Evolutionary conservation across 2,113 vertebrate genomes (phyloP).

Genomic region (Seriola quinqueradiata): DNA sequence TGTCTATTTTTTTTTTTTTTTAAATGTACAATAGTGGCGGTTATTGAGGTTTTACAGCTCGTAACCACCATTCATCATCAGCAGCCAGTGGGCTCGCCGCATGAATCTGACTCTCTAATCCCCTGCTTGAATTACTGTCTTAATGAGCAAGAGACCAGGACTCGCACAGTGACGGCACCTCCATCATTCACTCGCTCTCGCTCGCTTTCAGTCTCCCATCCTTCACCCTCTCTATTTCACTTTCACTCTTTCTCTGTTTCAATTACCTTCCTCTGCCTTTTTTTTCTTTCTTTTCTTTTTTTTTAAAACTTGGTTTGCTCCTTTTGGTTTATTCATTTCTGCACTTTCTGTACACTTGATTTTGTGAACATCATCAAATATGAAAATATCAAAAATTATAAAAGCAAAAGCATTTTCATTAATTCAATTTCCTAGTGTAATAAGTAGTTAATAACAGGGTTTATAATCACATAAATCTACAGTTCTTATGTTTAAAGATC

Average conservation of each 20-base stretch:
- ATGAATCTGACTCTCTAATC: conserved; percentile 63
- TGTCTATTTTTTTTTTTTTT: conserved; percentile 16
- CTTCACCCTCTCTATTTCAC: conserved; percentile 58
- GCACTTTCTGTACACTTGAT: neutral
- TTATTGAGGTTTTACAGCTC: conserved; percentile 52
- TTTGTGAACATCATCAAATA: neutral
- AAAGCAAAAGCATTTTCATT: neutral
- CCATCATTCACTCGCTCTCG: conserved; percentile 66
- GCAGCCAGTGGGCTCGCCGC: conserved; percentile 51
- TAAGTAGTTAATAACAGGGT: neutral
- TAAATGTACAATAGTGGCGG: neutral
- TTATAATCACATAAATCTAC: neutral
- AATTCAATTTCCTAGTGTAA: neutral
- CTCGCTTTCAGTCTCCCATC: conserved; percentile 50
- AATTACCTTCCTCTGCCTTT: conserved; percentile 37
- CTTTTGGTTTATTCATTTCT: neutral
- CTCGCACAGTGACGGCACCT: conserved; percentile 56
- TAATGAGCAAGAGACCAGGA: conserved; percentile 73
- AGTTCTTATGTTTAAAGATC: neutral
- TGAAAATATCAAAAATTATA: neutral
- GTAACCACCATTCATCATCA: conserved; percentile 55
- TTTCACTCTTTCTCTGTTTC: conserved; percentile 46
- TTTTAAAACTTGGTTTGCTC: neutral
- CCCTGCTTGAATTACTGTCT: conserved; percentile 72
- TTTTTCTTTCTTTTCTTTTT: neutral